phyloP scores from a whole-genome alignment of 2,888 invertebrate species.

The Macaria liturata region DNA sequence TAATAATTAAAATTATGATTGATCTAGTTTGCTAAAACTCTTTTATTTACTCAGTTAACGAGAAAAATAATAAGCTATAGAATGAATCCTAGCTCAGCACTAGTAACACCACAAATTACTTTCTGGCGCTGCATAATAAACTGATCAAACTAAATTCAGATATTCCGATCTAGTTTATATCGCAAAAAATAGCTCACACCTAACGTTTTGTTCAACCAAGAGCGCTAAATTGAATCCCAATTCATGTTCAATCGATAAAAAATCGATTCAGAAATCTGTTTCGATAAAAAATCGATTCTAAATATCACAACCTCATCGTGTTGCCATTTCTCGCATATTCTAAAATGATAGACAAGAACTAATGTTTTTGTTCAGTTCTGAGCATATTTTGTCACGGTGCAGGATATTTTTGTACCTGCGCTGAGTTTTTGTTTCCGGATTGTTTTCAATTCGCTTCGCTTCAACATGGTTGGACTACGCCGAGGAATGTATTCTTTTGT shows the following conservation, averaged over 20 bases:
- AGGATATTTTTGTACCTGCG: conserved; percentile 58
- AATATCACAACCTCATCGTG: conserved; percentile 50
- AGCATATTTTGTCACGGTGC: conserved; percentile 50
- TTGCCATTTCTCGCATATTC: conserved; percentile 60
- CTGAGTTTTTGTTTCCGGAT: conserved; percentile 50
- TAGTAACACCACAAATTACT: conserved; percentile 9
- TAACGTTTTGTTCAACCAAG: conserved; percentile 17
- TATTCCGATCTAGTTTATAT: conserved; percentile 10
- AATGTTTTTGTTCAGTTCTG: conserved; percentile 11
- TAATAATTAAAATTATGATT: too few relatives aligned
- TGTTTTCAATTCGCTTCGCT: conserved; percentile 38
- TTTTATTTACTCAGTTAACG: too few relatives aligned
- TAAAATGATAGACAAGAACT: conserved; percentile 19
- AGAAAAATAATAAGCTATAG: too few relatives aligned
- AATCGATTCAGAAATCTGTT: conserved; percentile 20
- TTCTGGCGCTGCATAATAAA: conserved; percentile 8
- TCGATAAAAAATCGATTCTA: conserved; percentile 37
- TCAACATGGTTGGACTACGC: conserved; percentile 34
- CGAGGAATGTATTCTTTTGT: conserved; percentile 55
- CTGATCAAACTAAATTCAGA: conserved; percentile 11
- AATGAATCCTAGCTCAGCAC: neutral
- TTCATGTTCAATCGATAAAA: conserved; percentile 33
- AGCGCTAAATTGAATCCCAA: conserved; percentile 34
- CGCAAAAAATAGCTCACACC: conserved; percentile 20
- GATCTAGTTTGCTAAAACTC: too few relatives aligned